phyloP scores from a whole-genome alignment of 1,140 invertebrate species.

The Orius laevigatus region DNA sequence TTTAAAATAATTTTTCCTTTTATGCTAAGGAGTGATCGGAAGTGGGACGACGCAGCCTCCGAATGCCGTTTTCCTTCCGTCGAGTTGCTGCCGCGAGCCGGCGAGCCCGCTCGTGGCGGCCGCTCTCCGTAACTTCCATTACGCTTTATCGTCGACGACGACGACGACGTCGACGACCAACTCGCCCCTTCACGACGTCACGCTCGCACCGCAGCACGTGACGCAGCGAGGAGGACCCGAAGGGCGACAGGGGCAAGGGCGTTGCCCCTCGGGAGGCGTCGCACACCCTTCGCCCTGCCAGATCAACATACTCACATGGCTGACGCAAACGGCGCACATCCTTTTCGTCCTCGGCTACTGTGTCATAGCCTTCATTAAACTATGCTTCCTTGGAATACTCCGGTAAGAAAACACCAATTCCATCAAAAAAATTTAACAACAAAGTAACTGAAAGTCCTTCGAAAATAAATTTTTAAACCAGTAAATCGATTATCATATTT shows the following conservation, averaged over 20 bases:
- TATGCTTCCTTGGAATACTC: conserved; percentile 76
- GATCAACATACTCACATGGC: conserved; percentile 52
- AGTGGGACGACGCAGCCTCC: not conserved
- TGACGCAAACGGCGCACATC: conserved; percentile 58
- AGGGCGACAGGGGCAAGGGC: not conserved
- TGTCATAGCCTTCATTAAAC: conserved; percentile 74
- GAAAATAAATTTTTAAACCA: too few relatives aligned
- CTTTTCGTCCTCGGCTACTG: conserved; percentile 76
- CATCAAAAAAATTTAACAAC: too few relatives aligned
- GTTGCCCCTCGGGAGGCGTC: conserved; percentile 26
- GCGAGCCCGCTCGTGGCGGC: conserved; percentile 16
- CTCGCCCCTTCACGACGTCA: conserved; percentile 5
- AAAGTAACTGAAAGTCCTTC: too few relatives aligned
- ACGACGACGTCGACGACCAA: conserved; percentile 13
- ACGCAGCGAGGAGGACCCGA: not conserved
- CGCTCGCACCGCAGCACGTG: not conserved
- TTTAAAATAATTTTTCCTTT: too few relatives aligned
- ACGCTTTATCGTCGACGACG: conserved; percentile 14
- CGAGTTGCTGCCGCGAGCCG: conserved; percentile 18
- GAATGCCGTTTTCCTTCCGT: conserved; percentile 14
- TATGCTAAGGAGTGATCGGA: too few relatives aligned
- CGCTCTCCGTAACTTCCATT: conserved; percentile 16
- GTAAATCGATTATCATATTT: too few relatives aligned
- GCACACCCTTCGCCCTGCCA: conserved; percentile 31
- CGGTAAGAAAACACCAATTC: conserved; percentile 28